These are phyloP conservation scores for Sarcophaga caerulescens DNA, from an alignment of 2,888 invertebrate species.

Conservation along the genomic window DNA sequence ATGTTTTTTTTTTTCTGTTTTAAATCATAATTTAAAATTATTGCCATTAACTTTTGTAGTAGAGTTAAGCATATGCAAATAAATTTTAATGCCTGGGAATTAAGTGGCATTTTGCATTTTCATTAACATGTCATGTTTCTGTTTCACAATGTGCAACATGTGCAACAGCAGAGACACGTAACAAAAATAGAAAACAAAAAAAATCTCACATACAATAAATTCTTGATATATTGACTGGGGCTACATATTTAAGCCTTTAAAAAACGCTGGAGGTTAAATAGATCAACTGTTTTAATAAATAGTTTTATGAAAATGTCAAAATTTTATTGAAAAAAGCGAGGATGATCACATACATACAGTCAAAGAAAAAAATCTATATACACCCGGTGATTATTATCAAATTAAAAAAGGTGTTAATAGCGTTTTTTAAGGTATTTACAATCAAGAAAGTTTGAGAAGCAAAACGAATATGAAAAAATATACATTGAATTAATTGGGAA, in stretches of 20 bases:
- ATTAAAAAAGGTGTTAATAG: too few relatives aligned
- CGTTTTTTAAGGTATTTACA: too few relatives aligned
- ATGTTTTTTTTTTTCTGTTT: slow-evolving; percentile 1
- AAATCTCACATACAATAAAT: not conserved
- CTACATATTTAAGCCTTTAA: not conserved
- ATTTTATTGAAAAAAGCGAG: not conserved
- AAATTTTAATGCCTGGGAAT: slow-evolving; percentile 55
- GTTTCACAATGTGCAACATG: not conserved
- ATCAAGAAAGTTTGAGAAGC: too few relatives aligned
- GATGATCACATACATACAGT: too few relatives aligned
- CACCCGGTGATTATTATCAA: too few relatives aligned
- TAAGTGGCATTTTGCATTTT: slow-evolving; percentile 60
- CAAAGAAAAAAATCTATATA: too few relatives aligned
- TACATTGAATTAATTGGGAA: too few relatives aligned
- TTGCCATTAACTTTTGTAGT: not conserved
- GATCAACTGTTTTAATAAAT: not conserved
- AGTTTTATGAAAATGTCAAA: not conserved
- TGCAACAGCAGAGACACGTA: not conserved
- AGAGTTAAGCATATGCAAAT: not conserved
- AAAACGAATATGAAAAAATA: too few relatives aligned
- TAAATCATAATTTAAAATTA: not conserved
- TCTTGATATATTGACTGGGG: not conserved
- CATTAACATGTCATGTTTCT: slow-evolving; percentile 51
- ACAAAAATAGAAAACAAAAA: not conserved
- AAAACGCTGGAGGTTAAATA: not conserved